Conservation (phyloP, 2,888 invertebrate species). For the Patella caerulea region DNA sequence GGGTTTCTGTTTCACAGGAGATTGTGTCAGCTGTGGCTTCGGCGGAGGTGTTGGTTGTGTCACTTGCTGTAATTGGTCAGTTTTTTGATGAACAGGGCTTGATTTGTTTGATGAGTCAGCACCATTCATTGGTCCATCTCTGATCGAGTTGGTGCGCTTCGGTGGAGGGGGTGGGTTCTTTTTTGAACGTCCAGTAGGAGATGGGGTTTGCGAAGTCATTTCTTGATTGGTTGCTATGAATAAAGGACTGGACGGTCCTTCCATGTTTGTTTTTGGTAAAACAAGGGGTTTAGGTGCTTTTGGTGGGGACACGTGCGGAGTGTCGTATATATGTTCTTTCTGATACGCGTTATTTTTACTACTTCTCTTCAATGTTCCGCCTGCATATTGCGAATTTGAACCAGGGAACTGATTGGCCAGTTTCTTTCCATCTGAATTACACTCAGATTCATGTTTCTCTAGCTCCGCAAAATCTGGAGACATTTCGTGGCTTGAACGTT, state of each 20-base stretch:
- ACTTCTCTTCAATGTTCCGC: constrained; percentile 26
- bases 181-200: constrained; percentile 59
- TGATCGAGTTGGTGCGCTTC: constrained; percentile 72
- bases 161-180: constrained; percentile 74
- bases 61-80: background rate
- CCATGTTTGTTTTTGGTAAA: constrained; percentile 33
- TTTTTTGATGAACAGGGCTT: constrained; percentile 7
- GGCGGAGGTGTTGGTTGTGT: background rate
- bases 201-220: constrained; percentile 39
- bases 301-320: constrained; percentile 49
- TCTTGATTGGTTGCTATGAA: constrained; percentile 47
- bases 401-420: constrained; percentile 14
- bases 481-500: constrained; percentile 57
- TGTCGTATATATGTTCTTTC: constrained; percentile 58
- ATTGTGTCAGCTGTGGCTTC: constrained; percentile 24
- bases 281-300: constrained; percentile 38
- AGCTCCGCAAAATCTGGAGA: constrained; percentile 59
- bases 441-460: constrained; percentile 57
- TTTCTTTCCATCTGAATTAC: constrained; percentile 52
- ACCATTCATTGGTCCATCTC: constrained; percentile 41
- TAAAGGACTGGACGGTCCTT: constrained; percentile 39
- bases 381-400: constrained; percentile 7
- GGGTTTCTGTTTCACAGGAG: constrained; percentile 17
- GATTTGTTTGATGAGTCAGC: constrained; percentile 11
- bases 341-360: background rate